Evolutionary conservation across 2,113 vertebrate species (phyloP).

Genomic region (Chaetura pelagica): DNA sequence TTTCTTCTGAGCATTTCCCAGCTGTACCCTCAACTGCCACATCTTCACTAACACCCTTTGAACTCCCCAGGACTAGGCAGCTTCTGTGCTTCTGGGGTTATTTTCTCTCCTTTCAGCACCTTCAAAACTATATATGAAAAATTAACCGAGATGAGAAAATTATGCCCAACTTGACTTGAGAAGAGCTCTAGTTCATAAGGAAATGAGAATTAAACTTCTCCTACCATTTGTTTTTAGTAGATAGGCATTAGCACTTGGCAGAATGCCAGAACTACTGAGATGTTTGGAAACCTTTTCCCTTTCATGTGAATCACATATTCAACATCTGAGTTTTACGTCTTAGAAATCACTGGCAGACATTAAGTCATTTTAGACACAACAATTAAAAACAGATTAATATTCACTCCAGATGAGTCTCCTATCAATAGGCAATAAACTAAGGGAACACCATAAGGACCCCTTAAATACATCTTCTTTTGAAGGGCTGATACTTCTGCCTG

Average conservation of each 20-base stretch:
- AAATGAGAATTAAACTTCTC: neutral
- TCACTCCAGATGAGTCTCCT: neutral
- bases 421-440: neutral
- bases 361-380: constrained; percentile 42
- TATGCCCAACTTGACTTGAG: neutral
- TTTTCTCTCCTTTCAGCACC: neutral
- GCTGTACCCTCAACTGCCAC: neutral
- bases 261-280: neutral
- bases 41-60: neutral
- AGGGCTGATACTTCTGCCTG: neutral
- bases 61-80: neutral
- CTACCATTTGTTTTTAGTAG: constrained; percentile 25
- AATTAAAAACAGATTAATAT: constrained; percentile 67
- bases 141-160: neutral
- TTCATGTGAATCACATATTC: neutral
- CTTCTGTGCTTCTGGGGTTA: neutral
- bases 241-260: constrained; percentile 6
- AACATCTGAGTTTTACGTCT: constrained; percentile 23
- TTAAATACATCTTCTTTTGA: neutral
- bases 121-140: neutral
- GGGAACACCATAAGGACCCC: neutral
- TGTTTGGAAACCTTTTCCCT: neutral
- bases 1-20: neutral
- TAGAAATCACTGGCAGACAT: neutral
- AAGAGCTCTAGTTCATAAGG: neutral